A percentile compares a stretch with the other conserved stretches of the same genome.
phyloP scores from a whole-genome alignment of 2,797 vertebrate genomes.

The Anabacerthia variegaticeps region DNA sequence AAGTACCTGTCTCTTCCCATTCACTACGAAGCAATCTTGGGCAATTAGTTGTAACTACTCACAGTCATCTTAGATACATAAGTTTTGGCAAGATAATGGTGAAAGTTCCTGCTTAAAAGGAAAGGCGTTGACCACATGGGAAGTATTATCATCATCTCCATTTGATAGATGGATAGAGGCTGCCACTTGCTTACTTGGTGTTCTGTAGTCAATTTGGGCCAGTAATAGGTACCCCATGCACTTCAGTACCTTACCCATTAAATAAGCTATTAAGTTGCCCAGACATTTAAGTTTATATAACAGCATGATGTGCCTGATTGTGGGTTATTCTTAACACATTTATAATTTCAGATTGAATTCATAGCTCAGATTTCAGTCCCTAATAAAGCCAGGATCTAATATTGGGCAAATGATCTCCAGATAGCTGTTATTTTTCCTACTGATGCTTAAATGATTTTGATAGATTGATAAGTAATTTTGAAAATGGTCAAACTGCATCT shows the following conservation, averaged over 20 bases:
- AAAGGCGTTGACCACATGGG: rapidly evolving
- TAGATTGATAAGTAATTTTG: constrained; percentile 22
- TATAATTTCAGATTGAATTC: background rate
- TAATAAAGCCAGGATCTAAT: background rate
- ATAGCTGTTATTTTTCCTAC: constrained; percentile 2
- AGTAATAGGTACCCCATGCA: background rate
- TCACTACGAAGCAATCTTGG: background rate
- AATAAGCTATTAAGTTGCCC: background rate
- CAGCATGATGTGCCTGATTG: background rate
- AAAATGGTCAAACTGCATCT: constrained; percentile 19
- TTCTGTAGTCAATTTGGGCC: background rate
- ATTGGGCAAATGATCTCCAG: background rate
- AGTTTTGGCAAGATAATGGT: background rate
- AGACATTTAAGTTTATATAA: background rate
- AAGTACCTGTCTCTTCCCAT: background rate
- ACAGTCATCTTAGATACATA: background rate
- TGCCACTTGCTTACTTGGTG: background rate
- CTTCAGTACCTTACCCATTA: background rate
- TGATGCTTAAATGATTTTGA: constrained; percentile 4
- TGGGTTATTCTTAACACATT: background rate
- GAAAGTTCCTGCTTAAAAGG: background rate
- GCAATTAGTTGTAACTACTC: background rate
- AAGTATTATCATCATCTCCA: background rate
- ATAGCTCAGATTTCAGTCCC: background rate
- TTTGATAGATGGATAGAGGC: background rate